Evolutionary conservation across 2,888 invertebrate species (phyloP).

Genomic region (Gymnocheta viridis): DNA sequence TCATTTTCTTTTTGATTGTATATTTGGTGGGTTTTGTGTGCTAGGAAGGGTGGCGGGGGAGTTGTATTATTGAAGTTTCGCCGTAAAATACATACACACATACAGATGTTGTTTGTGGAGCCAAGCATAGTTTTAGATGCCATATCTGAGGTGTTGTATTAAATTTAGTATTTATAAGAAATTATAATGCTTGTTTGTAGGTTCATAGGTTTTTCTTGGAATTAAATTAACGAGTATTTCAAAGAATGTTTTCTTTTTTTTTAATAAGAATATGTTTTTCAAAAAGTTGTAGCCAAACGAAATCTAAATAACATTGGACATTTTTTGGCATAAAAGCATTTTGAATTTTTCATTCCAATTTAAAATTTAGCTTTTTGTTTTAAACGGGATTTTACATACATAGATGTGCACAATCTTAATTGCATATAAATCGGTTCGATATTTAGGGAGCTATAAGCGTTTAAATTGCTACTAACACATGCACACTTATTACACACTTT

Average conservation of each 20-base stretch:
- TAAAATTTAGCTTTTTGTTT: too few species aligned
- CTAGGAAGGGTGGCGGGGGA: background rate
- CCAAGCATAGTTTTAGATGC: slow-evolving; percentile 2
- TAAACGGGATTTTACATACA: too few species aligned
- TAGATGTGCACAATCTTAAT: too few species aligned
- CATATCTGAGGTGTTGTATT: slow-evolving; percentile 55
- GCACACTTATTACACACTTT: too few species aligned
- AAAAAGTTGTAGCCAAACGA: background rate
- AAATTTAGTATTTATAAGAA: slow-evolving; percentile 70
- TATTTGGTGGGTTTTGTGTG: background rate
- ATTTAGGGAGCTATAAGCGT: too few species aligned
- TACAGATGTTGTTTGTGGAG: background rate
- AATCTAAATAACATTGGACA: too few species aligned
- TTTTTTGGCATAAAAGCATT: too few species aligned
- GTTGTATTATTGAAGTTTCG: background rate
- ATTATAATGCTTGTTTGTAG: slow-evolving; percentile 78
- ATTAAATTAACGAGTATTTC: background rate
- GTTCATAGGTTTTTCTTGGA: background rate
- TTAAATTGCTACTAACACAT: too few species aligned
- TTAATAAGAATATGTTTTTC: background rate
- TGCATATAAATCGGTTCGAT: too few species aligned
- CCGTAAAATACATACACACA: background rate
- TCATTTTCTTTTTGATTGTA: background rate
- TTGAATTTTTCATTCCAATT: too few species aligned
- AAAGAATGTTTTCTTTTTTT: slow-evolving; percentile 13